Evolutionary conservation across 2,888 invertebrate genomes (phyloP).

Genomic region (Abscondita cerata): DNA sequence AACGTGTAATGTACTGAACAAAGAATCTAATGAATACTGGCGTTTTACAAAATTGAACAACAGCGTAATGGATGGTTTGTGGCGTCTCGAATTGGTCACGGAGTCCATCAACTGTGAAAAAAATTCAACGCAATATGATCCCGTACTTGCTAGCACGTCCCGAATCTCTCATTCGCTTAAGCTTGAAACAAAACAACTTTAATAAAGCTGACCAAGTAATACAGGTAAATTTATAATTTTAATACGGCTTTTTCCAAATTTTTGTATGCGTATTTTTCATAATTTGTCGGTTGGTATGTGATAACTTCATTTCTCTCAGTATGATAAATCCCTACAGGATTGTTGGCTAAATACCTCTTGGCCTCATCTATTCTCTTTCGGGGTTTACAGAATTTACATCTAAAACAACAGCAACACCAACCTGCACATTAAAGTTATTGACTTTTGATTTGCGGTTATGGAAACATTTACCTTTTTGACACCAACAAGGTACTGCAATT

Average conservation of each 20-base stretch:
- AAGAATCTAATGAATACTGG: slow-evolving; percentile 49
- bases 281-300: slow-evolving; percentile 63
- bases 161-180: slow-evolving; percentile 76
- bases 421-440: slow-evolving; percentile 49
- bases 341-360: slow-evolving; percentile 62
- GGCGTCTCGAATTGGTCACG: slow-evolving; percentile 74
- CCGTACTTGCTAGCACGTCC: slow-evolving; percentile 78
- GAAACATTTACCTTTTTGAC: slow-evolving; percentile 57
- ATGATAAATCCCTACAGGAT: slow-evolving; percentile 65
- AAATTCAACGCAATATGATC: slow-evolving; percentile 60
- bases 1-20: slow-evolving; percentile 52
- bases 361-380: slow-evolving; percentile 62
- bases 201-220: slow-evolving; percentile 80
- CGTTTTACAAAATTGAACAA: slow-evolving; percentile 55
- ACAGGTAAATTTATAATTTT: slow-evolving; percentile 70
- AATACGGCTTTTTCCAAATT: slow-evolving; percentile 64
- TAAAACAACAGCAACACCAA: slow-evolving; percentile 67
- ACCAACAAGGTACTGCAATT: slow-evolving; percentile 62
- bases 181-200: slow-evolving; percentile 76
- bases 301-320: slow-evolving; percentile 53
- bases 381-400: slow-evolving; percentile 67
- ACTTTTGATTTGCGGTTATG: background rate
- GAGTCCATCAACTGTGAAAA: slow-evolving; percentile 57
- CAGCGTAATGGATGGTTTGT: slow-evolving; percentile 71
- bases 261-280: slow-evolving; percentile 65